phyloP scores from a whole-genome alignment of 2,888 invertebrate genomes.

The Cancer borealis region DNA sequence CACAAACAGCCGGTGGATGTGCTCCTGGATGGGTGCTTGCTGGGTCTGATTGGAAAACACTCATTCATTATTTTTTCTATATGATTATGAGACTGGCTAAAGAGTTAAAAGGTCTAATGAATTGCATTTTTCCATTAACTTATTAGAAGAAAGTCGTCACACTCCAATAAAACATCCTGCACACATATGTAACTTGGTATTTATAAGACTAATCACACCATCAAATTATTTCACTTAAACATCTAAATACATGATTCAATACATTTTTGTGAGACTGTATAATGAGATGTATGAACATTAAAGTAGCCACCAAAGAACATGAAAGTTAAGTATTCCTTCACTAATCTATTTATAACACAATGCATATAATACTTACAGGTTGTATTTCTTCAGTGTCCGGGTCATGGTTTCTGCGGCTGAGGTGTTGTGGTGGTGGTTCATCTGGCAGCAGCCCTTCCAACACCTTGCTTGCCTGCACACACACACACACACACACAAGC shows the following conservation, averaged over 20 bases:
- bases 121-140: neutral
- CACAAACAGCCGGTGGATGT: constrained; percentile 84
- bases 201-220: too few relatives aligned
- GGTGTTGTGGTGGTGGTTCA: constrained; percentile 82
- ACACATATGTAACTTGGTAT: too few relatives aligned
- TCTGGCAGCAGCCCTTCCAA: constrained; percentile 92
- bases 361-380: constrained; percentile 60
- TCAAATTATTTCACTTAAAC: too few relatives aligned
- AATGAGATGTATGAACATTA: neutral
- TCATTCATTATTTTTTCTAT: neutral
- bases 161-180: too few relatives aligned
- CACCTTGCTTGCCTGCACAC: constrained; percentile 81
- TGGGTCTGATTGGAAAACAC: constrained; percentile 58
- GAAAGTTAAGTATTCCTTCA: neutral
- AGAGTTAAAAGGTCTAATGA: neutral
- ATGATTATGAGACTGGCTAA: neutral
- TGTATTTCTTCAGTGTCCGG: constrained; percentile 81
- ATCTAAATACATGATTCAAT: neutral
- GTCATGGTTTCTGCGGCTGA: constrained; percentile 79
- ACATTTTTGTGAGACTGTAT: too few relatives aligned
- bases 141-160: too few relatives aligned
- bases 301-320: neutral
- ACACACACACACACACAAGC: neutral
- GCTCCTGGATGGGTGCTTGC: constrained; percentile 72
- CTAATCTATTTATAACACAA: neutral